Base-by-base conservation (phyloP, 2,888 invertebrate genomes). In the Rotaria socialis region DNA sequence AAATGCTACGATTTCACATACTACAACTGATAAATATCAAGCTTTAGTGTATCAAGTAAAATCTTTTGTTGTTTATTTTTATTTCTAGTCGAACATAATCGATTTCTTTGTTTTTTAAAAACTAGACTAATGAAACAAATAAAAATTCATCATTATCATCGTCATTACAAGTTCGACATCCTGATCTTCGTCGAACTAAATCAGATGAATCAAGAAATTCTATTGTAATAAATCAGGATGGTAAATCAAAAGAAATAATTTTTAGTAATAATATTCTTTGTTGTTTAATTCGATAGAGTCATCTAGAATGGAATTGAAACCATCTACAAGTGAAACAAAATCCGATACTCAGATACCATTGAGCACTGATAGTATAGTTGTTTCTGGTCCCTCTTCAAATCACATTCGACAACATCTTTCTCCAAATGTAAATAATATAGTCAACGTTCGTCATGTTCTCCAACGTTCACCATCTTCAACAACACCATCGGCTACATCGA, bases 91-190 rank as follows among this genome's bases (percentile, higher is more conserved):
- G 8, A 16, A 14, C 16, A 52, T 3, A 52, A 16, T 7, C 1
- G 14, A 4, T 27, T 67, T 4, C 35, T 16, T 35, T 55, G 55
- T 55, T 16, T 60, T n/a, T 27, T 6, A 8, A 3, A 27, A 35
- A 67, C 88, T 90, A 24, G 88, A 89, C 86, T 90, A 90, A 87
- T 67, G 67, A 55, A 47, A 50, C 27, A 84, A 24, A 43, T 52
- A 7, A 1, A 47, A 84, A 55, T 47, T 11, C n/a, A 2, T 27
- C 24, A 84, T 41, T 2, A 43, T 85, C 85, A 50, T 74, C 47
- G 35, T 74, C 47, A 89, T 86, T 85, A 89, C 16, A 90, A 90
- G 86, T 89, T 89, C 8, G 90, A 89, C 86, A 80, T 80, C 24
- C 43, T n/a, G 43, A 80, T 80, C 47, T 80, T 47, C 43, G 80